Conservation (phyloP, 1,140 invertebrate genomes). For the Dinothrombium tinctorium region DNA sequence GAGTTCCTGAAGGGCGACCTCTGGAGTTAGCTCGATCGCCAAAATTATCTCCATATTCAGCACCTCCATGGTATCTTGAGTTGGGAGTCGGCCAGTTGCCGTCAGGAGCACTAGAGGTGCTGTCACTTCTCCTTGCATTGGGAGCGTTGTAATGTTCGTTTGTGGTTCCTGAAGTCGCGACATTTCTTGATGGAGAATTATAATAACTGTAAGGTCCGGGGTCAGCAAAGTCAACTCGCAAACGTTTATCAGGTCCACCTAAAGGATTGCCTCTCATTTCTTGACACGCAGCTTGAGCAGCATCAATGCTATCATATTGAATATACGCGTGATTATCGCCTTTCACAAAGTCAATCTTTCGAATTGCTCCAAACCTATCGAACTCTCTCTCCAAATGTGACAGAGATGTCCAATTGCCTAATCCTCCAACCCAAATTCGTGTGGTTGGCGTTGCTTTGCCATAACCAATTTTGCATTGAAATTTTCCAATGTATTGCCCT, state of each 20-base stretch:
- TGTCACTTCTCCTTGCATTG: no score
- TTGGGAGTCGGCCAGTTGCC: no score
- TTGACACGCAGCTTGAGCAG: slow-evolving; percentile 79
- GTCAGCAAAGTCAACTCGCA: slow-evolving; percentile 87
- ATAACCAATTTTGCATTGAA: slow-evolving; percentile 97
- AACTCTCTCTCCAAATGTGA: slow-evolving; percentile 80
- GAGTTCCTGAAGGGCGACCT: background rate
- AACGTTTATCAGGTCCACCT: slow-evolving; percentile 58
- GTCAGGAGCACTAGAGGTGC: no score
- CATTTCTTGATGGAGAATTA: slow-evolving; percentile 8
- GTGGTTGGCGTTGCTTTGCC: slow-evolving; percentile 92
- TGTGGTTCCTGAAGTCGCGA: no score
- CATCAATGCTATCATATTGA: slow-evolving; percentile 85
- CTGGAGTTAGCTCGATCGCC: background rate
- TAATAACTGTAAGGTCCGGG: slow-evolving; percentile 26
- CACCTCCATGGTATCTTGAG: slow-evolving; percentile 3
- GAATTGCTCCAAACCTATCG: slow-evolving; percentile 92
- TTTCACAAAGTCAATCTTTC: slow-evolving; percentile 87
- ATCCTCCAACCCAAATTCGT: slow-evolving; percentile 85
- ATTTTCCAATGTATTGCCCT: slow-evolving; percentile 91
- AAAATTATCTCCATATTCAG: slow-evolving; percentile 3
- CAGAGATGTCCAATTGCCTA: slow-evolving; percentile 83
- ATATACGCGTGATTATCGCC: slow-evolving; percentile 82
- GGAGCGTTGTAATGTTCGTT: no score
- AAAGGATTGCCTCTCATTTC: slow-evolving; percentile 87